Percentiles rank a stretch among this genome's conserved stretches.
Evolutionary conservation across 1,140 invertebrate genomes (phyloP).

Genomic region (Drosophila willistoni): DNA sequence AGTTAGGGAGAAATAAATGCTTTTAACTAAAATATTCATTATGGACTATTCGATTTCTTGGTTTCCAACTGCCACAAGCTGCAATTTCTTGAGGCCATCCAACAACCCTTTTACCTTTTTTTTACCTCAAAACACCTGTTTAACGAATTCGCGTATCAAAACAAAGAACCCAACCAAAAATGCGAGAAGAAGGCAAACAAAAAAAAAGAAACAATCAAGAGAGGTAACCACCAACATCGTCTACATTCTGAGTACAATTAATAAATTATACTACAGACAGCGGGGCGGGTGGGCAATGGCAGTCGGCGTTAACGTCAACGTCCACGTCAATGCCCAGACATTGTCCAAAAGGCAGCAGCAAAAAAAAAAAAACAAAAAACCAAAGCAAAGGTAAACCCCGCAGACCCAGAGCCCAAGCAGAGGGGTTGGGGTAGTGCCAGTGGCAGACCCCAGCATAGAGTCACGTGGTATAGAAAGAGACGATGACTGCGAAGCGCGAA

Average conservation of each 20-base stretch:
- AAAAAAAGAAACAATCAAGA: background rate
- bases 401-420: conserved; percentile 40
- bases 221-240: conserved; percentile 28
- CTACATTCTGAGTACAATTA: conserved; percentile 75
- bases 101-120: background rate
- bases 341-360: conserved; percentile 52
- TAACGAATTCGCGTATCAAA: conserved; percentile 71
- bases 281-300: conserved; percentile 34
- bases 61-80: background rate
- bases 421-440: background rate
- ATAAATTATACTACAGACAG: conserved; percentile 80
- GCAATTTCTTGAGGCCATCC: background rate
- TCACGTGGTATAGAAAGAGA: conserved; percentile 38
- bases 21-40: background rate
- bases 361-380: conserved; percentile 17
- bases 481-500: conserved; percentile 50
- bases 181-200: conserved; percentile 14
- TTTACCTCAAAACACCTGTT: conserved; percentile 42
- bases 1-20: too few relatives aligned
- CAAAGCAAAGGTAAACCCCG: conserved; percentile 55
- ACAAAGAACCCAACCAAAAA: conserved; percentile 55
- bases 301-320: conserved; percentile 28
- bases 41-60: background rate
- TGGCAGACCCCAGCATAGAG: conserved; percentile 22
- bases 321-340: conserved; percentile 42